These are phyloP conservation scores for Amphiprion ocellaris DNA, from an alignment of 2,113 vertebrate species.

Conservation along the genomic window DNA sequence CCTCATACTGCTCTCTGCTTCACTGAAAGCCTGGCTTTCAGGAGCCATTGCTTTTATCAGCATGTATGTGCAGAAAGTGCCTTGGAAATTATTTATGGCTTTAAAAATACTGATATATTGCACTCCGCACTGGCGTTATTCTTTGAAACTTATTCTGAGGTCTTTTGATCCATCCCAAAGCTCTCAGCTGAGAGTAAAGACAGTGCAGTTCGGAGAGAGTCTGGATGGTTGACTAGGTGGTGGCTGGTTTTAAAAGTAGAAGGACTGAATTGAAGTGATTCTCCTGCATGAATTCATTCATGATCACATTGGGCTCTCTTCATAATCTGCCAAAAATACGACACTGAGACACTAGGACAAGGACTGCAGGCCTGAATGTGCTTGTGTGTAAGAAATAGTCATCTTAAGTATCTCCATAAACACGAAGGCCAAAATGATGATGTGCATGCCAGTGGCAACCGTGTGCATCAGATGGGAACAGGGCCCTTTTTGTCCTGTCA, in stretches of 20 bases:
- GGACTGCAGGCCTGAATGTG: constrained; percentile 15
- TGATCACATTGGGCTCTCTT: constrained; percentile 34
- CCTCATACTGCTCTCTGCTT: constrained; percentile 44
- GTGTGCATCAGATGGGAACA: constrained; percentile 38
- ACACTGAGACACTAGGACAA: constrained; percentile 17
- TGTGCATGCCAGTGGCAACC: constrained; percentile 53
- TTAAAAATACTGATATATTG: constrained; percentile 78
- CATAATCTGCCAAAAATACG: constrained; percentile 44
- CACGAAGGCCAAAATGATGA: constrained; percentile 28
- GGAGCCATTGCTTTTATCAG: constrained; percentile 76
- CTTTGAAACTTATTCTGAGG: constrained; percentile 66
- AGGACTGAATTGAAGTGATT: constrained; percentile 47
- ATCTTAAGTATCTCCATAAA: constrained; percentile 28
- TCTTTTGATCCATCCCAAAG: constrained; percentile 59
- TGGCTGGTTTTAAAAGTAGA: constrained; percentile 21
- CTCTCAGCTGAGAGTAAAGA: constrained; percentile 62
- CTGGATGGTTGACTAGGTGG: constrained; percentile 21
- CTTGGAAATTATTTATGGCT: constrained; percentile 78
- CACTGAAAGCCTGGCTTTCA: constrained; percentile 75
- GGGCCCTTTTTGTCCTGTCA: constrained; percentile 54
- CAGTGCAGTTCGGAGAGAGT: constrained; percentile 26
- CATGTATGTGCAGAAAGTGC: constrained; percentile 78
- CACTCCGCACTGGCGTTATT: constrained; percentile 64
- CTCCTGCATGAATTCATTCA: constrained; percentile 56
- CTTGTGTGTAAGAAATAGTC: constrained; percentile 29